Evolutionary conservation across 92 coral and sea anemone genomes (phyloP).

Genomic region (Phymanthus crucifer): DNA sequence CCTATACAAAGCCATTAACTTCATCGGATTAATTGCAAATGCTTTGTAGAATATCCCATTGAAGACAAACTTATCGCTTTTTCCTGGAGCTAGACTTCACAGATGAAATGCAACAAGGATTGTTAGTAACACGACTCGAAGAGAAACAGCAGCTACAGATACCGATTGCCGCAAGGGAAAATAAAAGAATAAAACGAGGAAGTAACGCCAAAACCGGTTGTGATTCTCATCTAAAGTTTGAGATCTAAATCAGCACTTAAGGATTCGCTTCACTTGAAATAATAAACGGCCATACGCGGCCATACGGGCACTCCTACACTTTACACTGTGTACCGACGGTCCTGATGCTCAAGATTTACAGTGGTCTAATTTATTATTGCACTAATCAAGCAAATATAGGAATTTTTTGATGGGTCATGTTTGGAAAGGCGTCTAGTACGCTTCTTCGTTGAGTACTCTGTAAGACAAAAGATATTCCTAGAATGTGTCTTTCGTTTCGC

Average conservation of each 20-base stretch:
- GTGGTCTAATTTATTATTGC: no score
- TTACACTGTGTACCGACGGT: no score
- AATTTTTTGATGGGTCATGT: no score
- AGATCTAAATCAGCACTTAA: not conserved
- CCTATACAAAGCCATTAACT: not conserved
- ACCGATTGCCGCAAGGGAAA: not conserved
- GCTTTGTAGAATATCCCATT: not conserved
- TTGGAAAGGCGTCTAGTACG: no score
- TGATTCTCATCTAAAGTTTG: not conserved
- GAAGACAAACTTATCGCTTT: not conserved
- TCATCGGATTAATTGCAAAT: not conserved
- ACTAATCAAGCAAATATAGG: no score
- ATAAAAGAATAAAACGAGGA: not conserved
- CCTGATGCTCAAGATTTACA: no score
- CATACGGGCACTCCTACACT: no score
- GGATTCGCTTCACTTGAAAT: not conserved
- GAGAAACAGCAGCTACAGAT: not conserved
- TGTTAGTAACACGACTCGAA: not conserved
- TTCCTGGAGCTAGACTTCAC: not conserved
- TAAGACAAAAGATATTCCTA: not conserved
- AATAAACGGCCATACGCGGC: not conserved
- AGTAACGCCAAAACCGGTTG: not conserved
- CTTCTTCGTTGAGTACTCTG: no score
- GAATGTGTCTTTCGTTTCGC: not conserved
- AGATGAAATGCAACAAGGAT: not conserved